Conservation (phyloP, 2,888 invertebrate genomes). For the Acleris emargana region DNA sequence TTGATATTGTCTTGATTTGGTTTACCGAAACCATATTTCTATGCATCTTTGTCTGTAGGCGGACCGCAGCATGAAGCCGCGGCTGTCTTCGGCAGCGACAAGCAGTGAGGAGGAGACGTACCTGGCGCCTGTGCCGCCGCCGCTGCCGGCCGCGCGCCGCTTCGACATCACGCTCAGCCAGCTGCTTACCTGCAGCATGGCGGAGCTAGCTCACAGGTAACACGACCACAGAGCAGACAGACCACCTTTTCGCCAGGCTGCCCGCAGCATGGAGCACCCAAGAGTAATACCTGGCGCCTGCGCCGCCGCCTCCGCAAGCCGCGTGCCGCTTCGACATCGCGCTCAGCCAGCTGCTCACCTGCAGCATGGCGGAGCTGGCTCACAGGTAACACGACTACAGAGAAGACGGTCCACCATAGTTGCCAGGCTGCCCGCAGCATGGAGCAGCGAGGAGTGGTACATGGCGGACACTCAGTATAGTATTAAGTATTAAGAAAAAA, state of each 20-base stretch:
- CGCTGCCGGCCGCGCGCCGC: slow-evolving; percentile 76
- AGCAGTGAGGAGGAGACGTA: too few relatives aligned
- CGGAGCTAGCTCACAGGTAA: slow-evolving; percentile 88
- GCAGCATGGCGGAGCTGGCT: slow-evolving; percentile 92
- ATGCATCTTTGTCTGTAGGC: slow-evolving; percentile 51
- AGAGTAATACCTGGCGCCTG: too few relatives aligned
- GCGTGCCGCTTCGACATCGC: slow-evolving; percentile 88
- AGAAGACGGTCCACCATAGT: too few relatives aligned
- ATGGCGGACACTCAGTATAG: too few relatives aligned
- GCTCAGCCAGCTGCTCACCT: slow-evolving; percentile 91
- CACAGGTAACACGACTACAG: slow-evolving; percentile 66
- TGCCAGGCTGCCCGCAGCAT: too few relatives aligned
- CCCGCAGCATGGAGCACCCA: slow-evolving; percentile 75
- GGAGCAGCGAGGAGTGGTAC: too few relatives aligned
- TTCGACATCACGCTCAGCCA: slow-evolving; percentile 93
- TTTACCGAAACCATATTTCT: not conserved
- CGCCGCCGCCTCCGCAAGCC: slow-evolving; percentile 74
- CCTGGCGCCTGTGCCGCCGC: slow-evolving; percentile 85
- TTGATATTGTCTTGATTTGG: too few relatives aligned
- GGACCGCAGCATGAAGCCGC: slow-evolving; percentile 75
- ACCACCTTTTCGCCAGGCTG: slow-evolving; percentile 54
- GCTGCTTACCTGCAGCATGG: slow-evolving; percentile 91
- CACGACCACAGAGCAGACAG: too few relatives aligned
- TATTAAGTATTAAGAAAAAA: too few relatives aligned
- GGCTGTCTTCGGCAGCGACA: too few relatives aligned